Evolutionary conservation across 2,113 vertebrate genomes (phyloP).

Genomic region (Sturnus vulgaris): DNA sequence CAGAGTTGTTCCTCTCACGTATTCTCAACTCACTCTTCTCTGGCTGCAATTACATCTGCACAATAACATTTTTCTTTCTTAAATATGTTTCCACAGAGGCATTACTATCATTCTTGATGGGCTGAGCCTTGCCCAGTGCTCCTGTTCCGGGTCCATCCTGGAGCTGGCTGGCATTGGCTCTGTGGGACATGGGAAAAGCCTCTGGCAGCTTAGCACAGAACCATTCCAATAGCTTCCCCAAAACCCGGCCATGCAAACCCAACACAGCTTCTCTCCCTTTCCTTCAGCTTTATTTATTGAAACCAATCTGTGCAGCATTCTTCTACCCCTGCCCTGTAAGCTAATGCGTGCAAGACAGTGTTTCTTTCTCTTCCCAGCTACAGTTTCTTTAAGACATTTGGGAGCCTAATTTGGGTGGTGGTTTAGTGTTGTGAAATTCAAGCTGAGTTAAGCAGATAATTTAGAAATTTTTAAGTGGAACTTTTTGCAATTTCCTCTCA

Average conservation of each 20-base stretch:
- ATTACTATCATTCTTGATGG: background rate
- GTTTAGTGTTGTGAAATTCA: background rate
- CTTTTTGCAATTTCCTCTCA: background rate
- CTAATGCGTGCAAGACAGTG: background rate
- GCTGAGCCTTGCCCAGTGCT: accelerated
- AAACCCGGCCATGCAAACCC: accelerated
- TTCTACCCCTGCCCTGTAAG: background rate
- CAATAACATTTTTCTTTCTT: background rate
- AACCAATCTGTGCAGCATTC: background rate
- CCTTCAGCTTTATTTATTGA: background rate
- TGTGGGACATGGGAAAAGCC: no score
- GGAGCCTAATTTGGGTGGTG: background rate
- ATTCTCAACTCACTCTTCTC: background rate
- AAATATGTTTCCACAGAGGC: background rate
- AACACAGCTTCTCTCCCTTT: background rate
- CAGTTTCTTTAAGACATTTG: background rate
- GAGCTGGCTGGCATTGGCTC: background rate
- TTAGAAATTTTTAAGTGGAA: background rate
- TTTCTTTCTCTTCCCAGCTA: background rate
- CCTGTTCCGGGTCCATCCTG: background rate
- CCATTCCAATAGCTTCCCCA: no score
- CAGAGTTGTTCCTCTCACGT: background rate
- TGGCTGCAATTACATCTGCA: background rate
- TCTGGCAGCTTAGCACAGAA: background rate
- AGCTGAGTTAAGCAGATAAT: background rate